phyloP scores from a whole-genome alignment of 2,888 invertebrate genomes.

The Strigamia maritima region DNA sequence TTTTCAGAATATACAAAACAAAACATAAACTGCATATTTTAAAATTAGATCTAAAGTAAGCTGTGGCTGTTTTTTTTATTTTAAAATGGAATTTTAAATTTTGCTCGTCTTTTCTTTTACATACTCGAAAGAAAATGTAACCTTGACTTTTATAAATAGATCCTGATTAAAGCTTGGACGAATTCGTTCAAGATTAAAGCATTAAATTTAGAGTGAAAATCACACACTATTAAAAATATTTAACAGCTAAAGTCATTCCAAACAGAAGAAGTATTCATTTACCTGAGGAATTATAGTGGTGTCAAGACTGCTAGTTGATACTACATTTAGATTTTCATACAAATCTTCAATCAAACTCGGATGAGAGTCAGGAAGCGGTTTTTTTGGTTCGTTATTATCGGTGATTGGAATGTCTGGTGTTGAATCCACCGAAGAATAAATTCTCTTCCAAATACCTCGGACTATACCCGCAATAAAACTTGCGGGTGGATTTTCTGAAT shows the following conservation, averaged over 20 bases:
- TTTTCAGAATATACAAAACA: too few species aligned
- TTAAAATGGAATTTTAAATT: not conserved
- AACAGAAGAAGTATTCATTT: not conserved
- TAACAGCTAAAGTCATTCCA: not conserved
- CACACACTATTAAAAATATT: not conserved
- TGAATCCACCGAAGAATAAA: not conserved
- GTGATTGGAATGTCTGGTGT: not conserved
- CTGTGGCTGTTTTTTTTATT: not conserved
- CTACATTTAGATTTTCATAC: not conserved
- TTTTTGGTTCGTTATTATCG: not conserved
- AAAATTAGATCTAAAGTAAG: too few species aligned
- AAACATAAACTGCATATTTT: too few species aligned
- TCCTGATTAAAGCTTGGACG: not conserved
- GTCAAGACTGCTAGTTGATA: not conserved
- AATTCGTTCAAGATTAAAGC: too few species aligned
- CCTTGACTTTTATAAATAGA: conserved; percentile 17
- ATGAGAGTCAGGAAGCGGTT: not conserved
- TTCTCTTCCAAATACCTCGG: not conserved
- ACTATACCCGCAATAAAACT: not conserved
- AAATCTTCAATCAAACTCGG: not conserved
- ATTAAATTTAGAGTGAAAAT: not conserved
- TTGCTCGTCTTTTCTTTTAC: not conserved
- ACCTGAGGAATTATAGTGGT: too few species aligned
- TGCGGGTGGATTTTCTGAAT: not conserved
- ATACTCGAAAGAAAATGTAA: not conserved